These are phyloP conservation scores for Drosophila nannoptera DNA, from an alignment of 1,140 invertebrate species.

Conservation along the genomic window DNA sequence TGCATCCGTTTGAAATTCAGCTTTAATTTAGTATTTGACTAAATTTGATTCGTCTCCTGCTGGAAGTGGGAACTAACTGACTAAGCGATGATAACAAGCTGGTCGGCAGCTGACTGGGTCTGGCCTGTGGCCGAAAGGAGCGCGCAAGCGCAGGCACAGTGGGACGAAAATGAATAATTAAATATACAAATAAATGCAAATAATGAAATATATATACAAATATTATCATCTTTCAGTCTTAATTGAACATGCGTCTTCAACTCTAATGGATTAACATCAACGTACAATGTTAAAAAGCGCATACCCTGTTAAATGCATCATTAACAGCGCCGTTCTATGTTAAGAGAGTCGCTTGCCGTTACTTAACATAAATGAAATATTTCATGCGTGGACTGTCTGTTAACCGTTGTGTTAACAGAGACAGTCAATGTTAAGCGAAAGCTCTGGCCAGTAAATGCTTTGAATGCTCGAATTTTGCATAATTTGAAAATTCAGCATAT, in stretches of 20 bases:
- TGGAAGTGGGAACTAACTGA: constrained; percentile 12
- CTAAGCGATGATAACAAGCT: constrained; percentile 35
- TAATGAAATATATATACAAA: background rate
- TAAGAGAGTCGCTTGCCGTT: background rate
- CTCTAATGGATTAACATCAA: background rate
- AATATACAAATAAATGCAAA: background rate
- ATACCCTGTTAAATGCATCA: background rate
- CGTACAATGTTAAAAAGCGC: background rate
- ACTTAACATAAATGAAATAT: background rate
- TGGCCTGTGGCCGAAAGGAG: constrained; percentile 7
- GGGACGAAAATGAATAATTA: constrained; percentile 14
- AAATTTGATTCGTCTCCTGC: too few species aligned
- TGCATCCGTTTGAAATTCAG: too few species aligned
- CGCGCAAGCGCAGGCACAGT: constrained; percentile 33
- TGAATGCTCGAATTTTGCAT: too few species aligned
- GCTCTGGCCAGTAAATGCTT: background rate
- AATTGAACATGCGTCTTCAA: background rate
- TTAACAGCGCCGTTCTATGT: background rate
- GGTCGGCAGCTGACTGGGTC: constrained; percentile 33
- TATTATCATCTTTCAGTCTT: background rate
- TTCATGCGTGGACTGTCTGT: constrained; percentile 5
- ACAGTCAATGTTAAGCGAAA: constrained; percentile 7
- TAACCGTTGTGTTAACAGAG: constrained; percentile 7
- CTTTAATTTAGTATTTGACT: too few species aligned
- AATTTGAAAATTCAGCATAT: too few species aligned